phyloP scores from a whole-genome alignment of 53 echinoderm and acorn worm genomes.

The Antedon mediterranea region DNA sequence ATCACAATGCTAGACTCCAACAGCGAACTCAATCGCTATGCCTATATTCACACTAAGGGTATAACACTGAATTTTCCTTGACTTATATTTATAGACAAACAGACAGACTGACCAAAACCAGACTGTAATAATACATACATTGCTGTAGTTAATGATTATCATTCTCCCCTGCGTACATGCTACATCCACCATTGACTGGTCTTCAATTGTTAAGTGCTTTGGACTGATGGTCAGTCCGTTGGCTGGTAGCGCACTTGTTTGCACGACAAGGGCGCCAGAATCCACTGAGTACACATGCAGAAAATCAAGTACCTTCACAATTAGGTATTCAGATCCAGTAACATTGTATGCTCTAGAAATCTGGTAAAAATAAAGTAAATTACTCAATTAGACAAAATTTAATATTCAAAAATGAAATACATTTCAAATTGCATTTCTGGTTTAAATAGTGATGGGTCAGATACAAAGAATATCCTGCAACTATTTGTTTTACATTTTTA shows the following conservation, averaged over 20 bases:
- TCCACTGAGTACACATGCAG: constrained; percentile 55
- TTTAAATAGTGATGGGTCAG: neutral
- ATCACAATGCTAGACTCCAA: too few species aligned
- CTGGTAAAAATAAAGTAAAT: constrained; percentile 23
- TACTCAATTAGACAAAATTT: neutral
- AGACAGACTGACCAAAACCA: too few species aligned
- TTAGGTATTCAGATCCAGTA: constrained; percentile 52
- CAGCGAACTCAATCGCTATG: too few species aligned
- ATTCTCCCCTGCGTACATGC: constrained; percentile 32
- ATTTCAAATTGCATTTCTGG: too few species aligned
- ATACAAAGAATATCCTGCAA: neutral
- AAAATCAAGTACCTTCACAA: constrained; percentile 37
- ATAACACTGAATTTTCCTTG: too few species aligned
- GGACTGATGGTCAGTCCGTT: constrained; percentile 17
- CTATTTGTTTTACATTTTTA: too few species aligned
- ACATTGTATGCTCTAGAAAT: constrained; percentile 38
- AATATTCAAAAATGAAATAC: too few species aligned
- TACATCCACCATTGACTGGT: constrained; percentile 15
- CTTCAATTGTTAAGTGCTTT: constrained; percentile 18
- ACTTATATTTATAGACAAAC: too few species aligned
- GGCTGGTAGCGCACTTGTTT: constrained; percentile 6
- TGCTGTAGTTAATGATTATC: constrained; percentile 27
- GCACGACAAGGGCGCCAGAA: constrained; percentile 38
- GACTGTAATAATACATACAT: constrained; percentile 46
- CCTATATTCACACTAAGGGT: too few species aligned